Evolutionary conservation across 1,140 invertebrate genomes (phyloP).

Genomic region (Acromyrmex echinatior): DNA sequence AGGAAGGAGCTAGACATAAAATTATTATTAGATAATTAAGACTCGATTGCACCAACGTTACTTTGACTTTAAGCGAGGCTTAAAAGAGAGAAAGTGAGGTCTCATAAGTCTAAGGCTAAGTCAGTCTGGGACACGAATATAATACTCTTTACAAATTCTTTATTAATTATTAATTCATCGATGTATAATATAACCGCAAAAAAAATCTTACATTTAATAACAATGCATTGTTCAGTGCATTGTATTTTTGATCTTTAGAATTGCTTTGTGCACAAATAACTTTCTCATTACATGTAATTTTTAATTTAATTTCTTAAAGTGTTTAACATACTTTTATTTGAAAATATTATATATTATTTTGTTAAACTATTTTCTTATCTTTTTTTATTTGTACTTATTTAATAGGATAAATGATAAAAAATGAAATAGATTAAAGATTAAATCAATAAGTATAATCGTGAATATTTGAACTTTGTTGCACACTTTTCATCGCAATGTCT

Average conservation of each 20-base stretch:
- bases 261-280: background rate
- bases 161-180: background rate
- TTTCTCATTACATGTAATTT: background rate
- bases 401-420: background rate
- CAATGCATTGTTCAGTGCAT: background rate
- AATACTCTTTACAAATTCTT: background rate
- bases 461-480: background rate
- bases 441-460: background rate
- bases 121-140: background rate
- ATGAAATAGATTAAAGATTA: background rate
- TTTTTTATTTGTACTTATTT: background rate
- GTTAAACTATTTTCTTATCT: background rate
- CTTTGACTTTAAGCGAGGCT: too few relatives aligned
- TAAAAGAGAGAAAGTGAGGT: too few relatives aligned
- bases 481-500: background rate
- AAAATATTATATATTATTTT: background rate
- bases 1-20: constrained; percentile 13
- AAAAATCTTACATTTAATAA: background rate
- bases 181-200: background rate
- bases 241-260: background rate
- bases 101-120: too few relatives aligned
- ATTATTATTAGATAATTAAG: constrained; percentile 24
- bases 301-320: constrained; percentile 21
- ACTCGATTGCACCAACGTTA: too few relatives aligned
- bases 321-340: background rate